Evolutionary conservation across 2,888 invertebrate species (phyloP), one percentile per base, ranked within the genome.

Genomic region (Noctua janthina): DNA sequence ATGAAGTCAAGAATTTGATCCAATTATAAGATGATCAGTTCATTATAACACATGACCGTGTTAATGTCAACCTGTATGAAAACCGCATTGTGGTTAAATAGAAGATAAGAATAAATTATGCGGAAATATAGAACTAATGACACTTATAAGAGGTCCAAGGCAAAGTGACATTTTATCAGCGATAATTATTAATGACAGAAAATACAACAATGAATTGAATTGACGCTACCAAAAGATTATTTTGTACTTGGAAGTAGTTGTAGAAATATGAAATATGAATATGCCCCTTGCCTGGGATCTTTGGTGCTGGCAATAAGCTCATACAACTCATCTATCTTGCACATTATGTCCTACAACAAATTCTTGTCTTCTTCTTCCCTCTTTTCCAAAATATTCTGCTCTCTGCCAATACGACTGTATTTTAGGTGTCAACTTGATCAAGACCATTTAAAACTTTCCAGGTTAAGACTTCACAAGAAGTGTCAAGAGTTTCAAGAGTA

Each of bases 391-490:
- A 29, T 62, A 15, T 20, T 29, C 49, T 8, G 8, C 10, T 29
- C 10, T 13, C 68, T 51, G 4, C 1, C 46, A 46, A 68, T 46
- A 10, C 6, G 3, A 17, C 17, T 23, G 0, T 23, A 0, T 4
- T 49, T 51, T 59, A 39, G 23, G 17, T 74, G 35, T 17, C 3
- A 56, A 49, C 23, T 20, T 46, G 10, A 76, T n/a, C 11, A 49
- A 29, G 7, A 64, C 0, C 7, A 35, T 6, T 64, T n/a, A 13
- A 49, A 1, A 67, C 3, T 81, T 93, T 93, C 54, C 91, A 97
- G 97, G 97, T 97, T 2, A 96, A 96, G 93, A 96, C 96, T 59
- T 97, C 97, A 68, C 96, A 97, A 93, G 96, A 96, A 77, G 96
- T 97, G 0, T 95, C 96, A n/a, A 94, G 89, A 91, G 94, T 98